Base-by-base conservation (phyloP, 53 echinoderm and acorn worm species). In the Stichopus horrens region DNA sequence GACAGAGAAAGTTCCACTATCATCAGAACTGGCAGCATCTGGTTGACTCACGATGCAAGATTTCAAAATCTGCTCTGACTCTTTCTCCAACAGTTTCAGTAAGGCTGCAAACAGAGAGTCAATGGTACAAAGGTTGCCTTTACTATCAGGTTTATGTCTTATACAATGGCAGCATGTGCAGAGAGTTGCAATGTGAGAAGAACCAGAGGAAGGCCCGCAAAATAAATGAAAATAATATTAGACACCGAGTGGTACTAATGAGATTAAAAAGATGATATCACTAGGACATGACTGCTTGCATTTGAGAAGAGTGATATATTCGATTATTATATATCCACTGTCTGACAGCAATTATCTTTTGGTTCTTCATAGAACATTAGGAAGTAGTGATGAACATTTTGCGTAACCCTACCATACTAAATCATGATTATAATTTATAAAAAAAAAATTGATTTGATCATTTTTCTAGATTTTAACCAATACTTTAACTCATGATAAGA, bases 71-170 rank as follows among this genome's bases (percentile, higher is more conserved):
- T 89, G 91, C 6, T 93, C 93, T 0, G 92, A 80, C 75, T 96
- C 96, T 86, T 96, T 96, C 82, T 96, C 95, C 53, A 96, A 83
- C 55, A 96, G 88, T 84, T 95, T 93, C 16, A 95, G 90, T 86
- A 96, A 90, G 56, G 96, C 96, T 95, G 88, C 55, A 5, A 18
- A 18, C 0, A 59, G 6, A 66, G 55, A 23, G 78, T 6, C 37
- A 37, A 37, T 37, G 37, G 0, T 37, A 37, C 37, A 37, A 16
- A 6, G 74, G 23, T 21, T 8, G 23, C 20, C 74, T 74, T 74
- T 13, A 20, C 23, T 74, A 37, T 37, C 37, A 37, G 37, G 37
- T 37, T 37, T 2, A 37, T 37, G 37, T 37, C 1, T 37, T 37
- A n/a, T n/a, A 67, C n/a, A 67, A n/a, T n/a, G 11, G 68, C 1